Conservation (phyloP, 2,888 invertebrate genomes). For the Siphlonurus alternatus region DNA sequence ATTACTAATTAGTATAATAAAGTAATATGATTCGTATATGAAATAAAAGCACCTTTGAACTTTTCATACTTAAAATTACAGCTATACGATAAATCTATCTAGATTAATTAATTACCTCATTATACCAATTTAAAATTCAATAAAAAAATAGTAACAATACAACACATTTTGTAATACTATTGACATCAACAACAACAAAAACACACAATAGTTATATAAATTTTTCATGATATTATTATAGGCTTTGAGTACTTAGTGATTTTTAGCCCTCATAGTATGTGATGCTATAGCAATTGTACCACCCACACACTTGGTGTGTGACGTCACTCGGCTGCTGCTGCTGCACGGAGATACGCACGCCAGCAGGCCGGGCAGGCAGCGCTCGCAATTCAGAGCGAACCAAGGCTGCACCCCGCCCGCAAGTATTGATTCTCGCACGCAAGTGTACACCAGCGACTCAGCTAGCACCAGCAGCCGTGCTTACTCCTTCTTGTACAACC, state of each 20-base stretch:
- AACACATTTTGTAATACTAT: too few relatives aligned
- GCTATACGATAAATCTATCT: too few relatives aligned
- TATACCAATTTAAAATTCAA: too few relatives aligned
- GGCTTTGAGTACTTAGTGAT: background rate
- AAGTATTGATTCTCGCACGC: background rate
- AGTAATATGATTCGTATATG: too few relatives aligned
- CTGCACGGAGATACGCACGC: background rate
- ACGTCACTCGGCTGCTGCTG: background rate
- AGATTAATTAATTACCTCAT: too few relatives aligned
- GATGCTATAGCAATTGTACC: background rate
- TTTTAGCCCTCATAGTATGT: background rate
- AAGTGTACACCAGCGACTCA: background rate
- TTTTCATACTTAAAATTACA: too few relatives aligned
- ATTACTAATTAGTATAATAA: too few relatives aligned
- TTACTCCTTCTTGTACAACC: too few relatives aligned
- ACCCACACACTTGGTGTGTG: background rate
- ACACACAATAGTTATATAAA: too few relatives aligned
- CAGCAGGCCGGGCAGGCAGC: background rate
- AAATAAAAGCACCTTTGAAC: too few relatives aligned
- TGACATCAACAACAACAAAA: too few relatives aligned
- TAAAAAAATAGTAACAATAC: too few relatives aligned
- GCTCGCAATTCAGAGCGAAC: background rate
- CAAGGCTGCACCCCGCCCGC: background rate
- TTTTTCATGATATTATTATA: background rate
- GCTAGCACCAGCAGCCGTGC: background rate